Conservation (phyloP, 2,113 vertebrate genomes). For the Garra rufa region DNA sequence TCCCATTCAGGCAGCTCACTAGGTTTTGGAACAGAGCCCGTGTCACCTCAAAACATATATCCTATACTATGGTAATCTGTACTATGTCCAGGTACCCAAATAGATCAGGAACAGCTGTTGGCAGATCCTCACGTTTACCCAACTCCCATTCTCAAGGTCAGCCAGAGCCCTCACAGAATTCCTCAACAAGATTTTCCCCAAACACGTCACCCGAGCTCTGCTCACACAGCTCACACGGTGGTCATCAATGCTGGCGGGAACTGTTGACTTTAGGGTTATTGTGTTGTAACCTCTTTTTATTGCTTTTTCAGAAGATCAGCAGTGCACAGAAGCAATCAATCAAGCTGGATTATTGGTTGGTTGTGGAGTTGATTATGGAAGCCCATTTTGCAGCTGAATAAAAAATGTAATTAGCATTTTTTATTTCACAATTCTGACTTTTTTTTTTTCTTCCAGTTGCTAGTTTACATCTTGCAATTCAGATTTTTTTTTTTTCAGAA, state of each 20-base stretch:
- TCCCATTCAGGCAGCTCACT: neutral
- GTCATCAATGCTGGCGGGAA: neutral
- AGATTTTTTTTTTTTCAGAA: too few species aligned
- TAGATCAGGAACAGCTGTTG: slow-evolving; percentile 50
- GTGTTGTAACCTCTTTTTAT: neutral
- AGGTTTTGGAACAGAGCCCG: neutral
- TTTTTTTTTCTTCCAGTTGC: neutral
- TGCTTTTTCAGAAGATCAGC: neutral
- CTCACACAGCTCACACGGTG: neutral
- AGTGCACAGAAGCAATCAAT: neutral
- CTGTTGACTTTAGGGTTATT: slow-evolving; percentile 5
- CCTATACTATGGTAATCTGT: neutral
- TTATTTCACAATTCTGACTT: too few species aligned
- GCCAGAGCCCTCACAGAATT: slow-evolving; percentile 32
- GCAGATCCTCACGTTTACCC: slow-evolving; percentile 44
- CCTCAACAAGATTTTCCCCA: slow-evolving; percentile 34
- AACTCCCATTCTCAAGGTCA: slow-evolving; percentile 26
- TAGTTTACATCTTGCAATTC: too few species aligned
- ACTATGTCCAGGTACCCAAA: slow-evolving; percentile 40
- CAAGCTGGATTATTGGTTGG: neutral
- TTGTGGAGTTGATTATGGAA: neutral
- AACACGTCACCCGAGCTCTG: slow-evolving; percentile 10
- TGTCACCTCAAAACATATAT: neutral
- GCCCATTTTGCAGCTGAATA: neutral
- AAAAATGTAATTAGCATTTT: neutral